A percentile compares a stretch with the other conserved stretches of the same genome.
These are phyloP conservation scores for Eueremaeus valkanovi DNA, from an alignment of 2,888 invertebrate species.

Conservation along the genomic window DNA sequence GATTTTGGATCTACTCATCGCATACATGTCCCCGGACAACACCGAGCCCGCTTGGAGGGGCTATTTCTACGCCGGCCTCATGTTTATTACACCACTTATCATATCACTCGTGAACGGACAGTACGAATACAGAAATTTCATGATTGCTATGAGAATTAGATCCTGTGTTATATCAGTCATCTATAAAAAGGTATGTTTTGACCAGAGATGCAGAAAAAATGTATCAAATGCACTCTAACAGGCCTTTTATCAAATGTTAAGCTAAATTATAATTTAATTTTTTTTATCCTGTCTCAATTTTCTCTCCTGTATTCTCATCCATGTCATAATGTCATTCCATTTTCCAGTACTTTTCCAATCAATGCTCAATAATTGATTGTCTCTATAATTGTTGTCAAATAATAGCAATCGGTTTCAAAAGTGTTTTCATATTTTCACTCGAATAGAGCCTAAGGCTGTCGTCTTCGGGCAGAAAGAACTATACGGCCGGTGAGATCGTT, in stretches of 20 bases:
- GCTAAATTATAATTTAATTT: too few relatives aligned
- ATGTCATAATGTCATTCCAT: too few relatives aligned
- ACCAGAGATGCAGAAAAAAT: not conserved
- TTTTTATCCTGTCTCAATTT: too few relatives aligned
- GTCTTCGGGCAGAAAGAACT: conserved; percentile 53
- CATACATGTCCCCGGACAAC: conserved; percentile 24
- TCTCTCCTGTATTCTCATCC: too few relatives aligned
- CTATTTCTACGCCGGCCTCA: conserved; percentile 69
- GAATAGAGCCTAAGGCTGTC: conserved; percentile 49
- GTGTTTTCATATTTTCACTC: too few relatives aligned
- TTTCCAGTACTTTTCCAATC: too few relatives aligned
- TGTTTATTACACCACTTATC: conserved; percentile 66
- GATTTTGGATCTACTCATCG: conserved; percentile 38
- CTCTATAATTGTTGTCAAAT: too few relatives aligned
- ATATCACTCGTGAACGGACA: conserved; percentile 82
- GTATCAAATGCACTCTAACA: too few relatives aligned
- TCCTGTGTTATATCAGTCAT: conserved; percentile 81
- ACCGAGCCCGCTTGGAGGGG: conserved; percentile 72
- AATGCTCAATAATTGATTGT: too few relatives aligned
- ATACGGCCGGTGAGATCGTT: conserved; percentile 58
- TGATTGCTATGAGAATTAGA: conserved; percentile 68
- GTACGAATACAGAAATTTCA: conserved; percentile 84
- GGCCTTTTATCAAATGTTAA: too few relatives aligned
- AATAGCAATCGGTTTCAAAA: too few relatives aligned
- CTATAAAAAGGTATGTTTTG: conserved; percentile 64